Evolutionary conservation across 2,113 vertebrate species (phyloP).

Genomic region (Hypanus sabinus): DNA sequence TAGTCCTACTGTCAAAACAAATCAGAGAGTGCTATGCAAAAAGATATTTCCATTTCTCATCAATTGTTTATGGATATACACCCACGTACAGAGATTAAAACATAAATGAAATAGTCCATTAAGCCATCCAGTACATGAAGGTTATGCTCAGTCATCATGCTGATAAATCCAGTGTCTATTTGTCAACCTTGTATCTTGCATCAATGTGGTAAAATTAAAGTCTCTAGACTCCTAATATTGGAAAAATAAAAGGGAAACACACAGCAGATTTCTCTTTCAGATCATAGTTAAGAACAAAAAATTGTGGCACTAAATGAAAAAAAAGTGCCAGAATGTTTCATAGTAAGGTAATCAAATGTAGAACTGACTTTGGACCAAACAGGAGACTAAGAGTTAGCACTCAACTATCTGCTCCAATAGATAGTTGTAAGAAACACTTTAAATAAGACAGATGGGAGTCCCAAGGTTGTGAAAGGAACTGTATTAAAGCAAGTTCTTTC

Average conservation of each 20-base stretch:
- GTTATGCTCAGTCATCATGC: not conserved
- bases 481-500: not conserved
- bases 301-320: not conserved
- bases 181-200: not conserved
- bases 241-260: not conserved
- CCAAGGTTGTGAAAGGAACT: not conserved
- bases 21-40: not conserved
- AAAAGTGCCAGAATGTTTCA: not conserved
- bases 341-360: not conserved
- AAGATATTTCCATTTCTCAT: slow-evolving; percentile 18
- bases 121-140: not conserved
- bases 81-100: slow-evolving; percentile 6
- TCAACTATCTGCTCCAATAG: not conserved
- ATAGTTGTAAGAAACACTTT: not conserved
- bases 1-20: not conserved
- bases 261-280: not conserved
- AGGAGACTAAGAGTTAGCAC: not conserved
- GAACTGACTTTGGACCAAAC: not conserved
- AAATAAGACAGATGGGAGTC: not conserved
- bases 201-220: not conserved
- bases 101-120: not conserved
- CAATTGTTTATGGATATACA: not conserved
- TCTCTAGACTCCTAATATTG: not conserved
- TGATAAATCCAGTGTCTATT: not conserved
- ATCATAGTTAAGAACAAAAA: not conserved